Percentiles rank a stretch among this genome's conserved stretches.
phyloP scores from a whole-genome alignment of 2,113 vertebrate genomes.

The Tapirus terrestris region DNA sequence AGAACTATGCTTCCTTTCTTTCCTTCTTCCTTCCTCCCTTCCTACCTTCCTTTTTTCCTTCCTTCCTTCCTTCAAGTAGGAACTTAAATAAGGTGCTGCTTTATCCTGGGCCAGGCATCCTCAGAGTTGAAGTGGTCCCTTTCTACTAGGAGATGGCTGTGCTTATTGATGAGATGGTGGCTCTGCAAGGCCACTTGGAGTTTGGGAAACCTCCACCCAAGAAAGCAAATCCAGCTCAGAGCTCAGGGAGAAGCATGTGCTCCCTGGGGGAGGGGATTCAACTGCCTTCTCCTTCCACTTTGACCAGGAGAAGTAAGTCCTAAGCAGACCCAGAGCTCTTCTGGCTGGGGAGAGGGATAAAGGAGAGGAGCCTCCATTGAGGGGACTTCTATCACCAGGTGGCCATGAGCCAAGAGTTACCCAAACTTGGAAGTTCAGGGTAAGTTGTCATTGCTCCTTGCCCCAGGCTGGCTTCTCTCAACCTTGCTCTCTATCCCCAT shows the following conservation, averaged over 20 bases:
- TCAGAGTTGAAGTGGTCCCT: background rate
- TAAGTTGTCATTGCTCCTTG: background rate
- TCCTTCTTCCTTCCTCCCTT: rapidly evolving
- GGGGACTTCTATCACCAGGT: background rate
- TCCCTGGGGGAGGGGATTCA: background rate
- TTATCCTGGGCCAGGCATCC: background rate
- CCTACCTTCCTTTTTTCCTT: background rate
- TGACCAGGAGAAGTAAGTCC: background rate
- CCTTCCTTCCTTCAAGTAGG: background rate
- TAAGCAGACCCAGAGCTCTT: background rate
- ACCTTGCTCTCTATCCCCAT: background rate
- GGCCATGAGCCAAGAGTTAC: background rate
- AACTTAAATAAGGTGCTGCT: slow-evolving; percentile 7
- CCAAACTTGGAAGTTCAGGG: background rate
- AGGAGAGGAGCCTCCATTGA: background rate
- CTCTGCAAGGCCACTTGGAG: background rate
- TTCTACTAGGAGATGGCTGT: background rate
- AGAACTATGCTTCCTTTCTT: background rate
- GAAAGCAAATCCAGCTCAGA: background rate
- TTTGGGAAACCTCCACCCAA: slow-evolving; percentile 21
- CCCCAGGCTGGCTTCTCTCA: background rate
- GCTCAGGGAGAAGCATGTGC: background rate
- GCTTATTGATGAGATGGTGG: background rate
- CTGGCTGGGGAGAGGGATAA: background rate
- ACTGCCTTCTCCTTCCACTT: background rate